These are phyloP conservation scores for Corynorhinus townsendii DNA, from an alignment of 2,113 vertebrate species.

Conservation along the genomic window DNA sequence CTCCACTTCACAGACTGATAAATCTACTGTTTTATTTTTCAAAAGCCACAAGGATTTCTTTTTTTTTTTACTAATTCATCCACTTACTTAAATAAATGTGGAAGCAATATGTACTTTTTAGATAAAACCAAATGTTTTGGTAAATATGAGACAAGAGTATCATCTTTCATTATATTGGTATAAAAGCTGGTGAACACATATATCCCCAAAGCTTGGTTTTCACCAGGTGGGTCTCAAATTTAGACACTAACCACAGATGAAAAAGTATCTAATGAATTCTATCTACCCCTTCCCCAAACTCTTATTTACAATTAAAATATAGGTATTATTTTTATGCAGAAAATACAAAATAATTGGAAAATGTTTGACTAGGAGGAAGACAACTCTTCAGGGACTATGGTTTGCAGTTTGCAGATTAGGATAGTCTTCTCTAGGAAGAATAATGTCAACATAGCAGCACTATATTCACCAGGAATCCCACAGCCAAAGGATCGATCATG, in stretches of 20 bases:
- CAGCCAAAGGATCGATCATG: constrained; percentile 71
- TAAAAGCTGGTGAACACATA: constrained; percentile 6
- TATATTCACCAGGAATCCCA: constrained; percentile 21
- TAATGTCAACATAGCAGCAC: constrained; percentile 65
- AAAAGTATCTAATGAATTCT: constrained; percentile 38
- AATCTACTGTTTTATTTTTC: neutral
- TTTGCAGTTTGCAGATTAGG: constrained; percentile 52
- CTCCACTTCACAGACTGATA: neutral
- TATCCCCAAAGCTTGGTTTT: constrained; percentile 7
- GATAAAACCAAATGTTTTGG: constrained; percentile 10
- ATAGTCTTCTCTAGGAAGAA: constrained; percentile 71
- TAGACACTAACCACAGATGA: neutral
- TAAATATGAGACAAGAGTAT: neutral
- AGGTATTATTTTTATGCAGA: constrained; percentile 40
- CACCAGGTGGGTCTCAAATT: constrained; percentile 27
- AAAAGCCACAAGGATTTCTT: neutral
- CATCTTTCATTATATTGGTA: neutral
- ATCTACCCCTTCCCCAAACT: constrained; percentile 31
- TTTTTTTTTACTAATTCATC: constrained; percentile 1
- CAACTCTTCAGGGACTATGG: constrained; percentile 28
- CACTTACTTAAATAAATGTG: constrained; percentile 26
- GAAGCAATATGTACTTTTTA: constrained; percentile 10
- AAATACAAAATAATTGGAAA: constrained; percentile 33
- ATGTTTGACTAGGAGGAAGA: constrained; percentile 23
- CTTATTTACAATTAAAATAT: constrained; percentile 54